Evolutionary conservation across 2,888 invertebrate genomes (phyloP).

Genomic region (Mystacides longicornis): DNA sequence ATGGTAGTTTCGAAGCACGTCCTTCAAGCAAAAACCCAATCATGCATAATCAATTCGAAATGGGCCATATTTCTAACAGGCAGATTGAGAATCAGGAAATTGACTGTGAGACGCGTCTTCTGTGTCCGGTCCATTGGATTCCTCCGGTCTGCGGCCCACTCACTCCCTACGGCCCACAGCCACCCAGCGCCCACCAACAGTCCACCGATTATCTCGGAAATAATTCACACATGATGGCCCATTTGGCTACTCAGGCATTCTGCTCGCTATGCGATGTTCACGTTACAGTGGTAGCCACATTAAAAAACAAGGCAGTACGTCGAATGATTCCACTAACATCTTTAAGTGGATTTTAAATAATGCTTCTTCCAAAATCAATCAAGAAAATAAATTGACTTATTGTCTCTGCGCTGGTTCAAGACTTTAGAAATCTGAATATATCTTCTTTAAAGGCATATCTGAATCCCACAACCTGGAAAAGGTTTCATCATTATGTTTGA

Average conservation of each 20-base stretch:
- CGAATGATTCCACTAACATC: no score
- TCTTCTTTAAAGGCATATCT: no score
- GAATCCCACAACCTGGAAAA: no score
- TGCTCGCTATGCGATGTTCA: conserved; percentile 22
- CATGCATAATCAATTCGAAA: not conserved
- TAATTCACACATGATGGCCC: conserved; percentile 26
- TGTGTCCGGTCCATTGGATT: not conserved
- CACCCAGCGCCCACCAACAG: not conserved
- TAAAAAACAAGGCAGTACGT: no score
- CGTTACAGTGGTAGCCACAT: conserved; percentile 20
- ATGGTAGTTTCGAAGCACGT: no score
- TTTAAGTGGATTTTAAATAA: no score
- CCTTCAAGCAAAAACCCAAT: no score
- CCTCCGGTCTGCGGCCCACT: not conserved
- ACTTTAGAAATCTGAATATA: no score
- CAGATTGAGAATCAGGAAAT: not conserved
- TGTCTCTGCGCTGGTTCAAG: no score
- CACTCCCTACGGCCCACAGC: not conserved
- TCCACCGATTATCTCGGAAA: conserved; percentile 25
- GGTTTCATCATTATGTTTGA: no score
- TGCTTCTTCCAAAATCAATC: no score
- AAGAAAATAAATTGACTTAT: no score
- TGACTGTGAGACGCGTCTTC: not conserved
- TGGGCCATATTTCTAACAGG: not conserved
- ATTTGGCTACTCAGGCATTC: conserved; percentile 26